Base-by-base conservation (phyloP, 2,888 invertebrate genomes). In the Ceramica pisi region DNA sequence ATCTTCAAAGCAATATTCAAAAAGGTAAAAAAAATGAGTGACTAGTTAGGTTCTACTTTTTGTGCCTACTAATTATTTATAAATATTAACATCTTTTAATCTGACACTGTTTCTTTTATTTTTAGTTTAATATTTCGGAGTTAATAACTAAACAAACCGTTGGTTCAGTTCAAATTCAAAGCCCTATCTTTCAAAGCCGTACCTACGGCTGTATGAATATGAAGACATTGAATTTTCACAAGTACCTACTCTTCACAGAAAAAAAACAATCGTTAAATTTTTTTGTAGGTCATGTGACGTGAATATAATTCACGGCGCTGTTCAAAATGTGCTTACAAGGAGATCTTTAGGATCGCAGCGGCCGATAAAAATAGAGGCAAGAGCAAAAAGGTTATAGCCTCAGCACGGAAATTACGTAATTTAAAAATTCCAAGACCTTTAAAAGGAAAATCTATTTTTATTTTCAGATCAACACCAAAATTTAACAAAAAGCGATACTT, bases 401-500 rank as follows among this genome's bases (percentile, higher is more conserved):
- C 12, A 78, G 51, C 12, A 48, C 26, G 71, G 73, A 74, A 60
- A 78, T 74, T 60, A 50, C 26, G 55, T 60, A 78, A 78, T 78
- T 48, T 71, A 50, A 78, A 74, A 55, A 55, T 50, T 48, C 78
- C 71, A 55, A 60, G 68, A 46, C 26, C 44, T 56, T 56, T 76
- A 21, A 12, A 21, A 26, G 19, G 35, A 55, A 41, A 60, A 60
- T 65, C 38, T 51, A 56, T 76, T 65, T 51, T 46, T 46, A 60
- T 79, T 61, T 61, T 61, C 19, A 64, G 79, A 72, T 76, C 48
- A 50, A 72, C 59, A 71, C 38, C 67, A 41, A 75, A 74, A 69
- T 75, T 81, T 3, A 46, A 70, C 62, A 55, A 48, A 78, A 64
- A 67, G 10, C 60, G 51, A 71, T 67, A 62, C 57, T 56, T 53